Percentiles rank a stretch among this genome's conserved stretches.
phyloP scores from a whole-genome alignment of 2,888 invertebrate genomes.

The Trilocha varians region DNA sequence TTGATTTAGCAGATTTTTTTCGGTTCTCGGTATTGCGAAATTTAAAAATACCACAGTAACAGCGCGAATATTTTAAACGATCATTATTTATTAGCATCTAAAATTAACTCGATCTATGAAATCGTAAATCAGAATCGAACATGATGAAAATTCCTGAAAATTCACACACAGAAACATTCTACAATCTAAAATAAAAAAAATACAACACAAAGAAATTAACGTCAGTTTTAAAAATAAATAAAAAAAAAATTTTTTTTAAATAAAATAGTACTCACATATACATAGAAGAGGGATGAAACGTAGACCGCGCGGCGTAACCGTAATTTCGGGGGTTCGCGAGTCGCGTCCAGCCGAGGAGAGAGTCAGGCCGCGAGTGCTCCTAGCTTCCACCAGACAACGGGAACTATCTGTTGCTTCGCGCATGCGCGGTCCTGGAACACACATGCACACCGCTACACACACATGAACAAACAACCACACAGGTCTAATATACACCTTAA shows the following conservation, averaged over 20 bases:
- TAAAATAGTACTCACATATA: not conserved
- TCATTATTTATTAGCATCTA: not conserved
- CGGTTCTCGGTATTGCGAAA: too few species aligned
- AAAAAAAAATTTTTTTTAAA: not conserved
- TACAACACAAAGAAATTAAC: too few species aligned
- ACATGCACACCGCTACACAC: not conserved
- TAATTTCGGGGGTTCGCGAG: slow-evolving; percentile 1
- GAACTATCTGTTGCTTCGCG: slow-evolving; percentile 7
- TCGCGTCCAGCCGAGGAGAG: slow-evolving; percentile 2
- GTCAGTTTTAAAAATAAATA: too few species aligned
- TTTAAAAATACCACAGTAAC: not conserved
- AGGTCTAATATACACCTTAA: too few species aligned
- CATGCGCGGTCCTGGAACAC: slow-evolving; percentile 4
- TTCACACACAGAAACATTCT: not conserved
- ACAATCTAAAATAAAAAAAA: too few species aligned
- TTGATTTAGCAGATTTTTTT: too few species aligned
- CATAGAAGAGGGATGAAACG: not conserved
- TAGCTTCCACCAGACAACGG: not conserved
- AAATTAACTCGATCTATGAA: not conserved
- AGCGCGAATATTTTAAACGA: not conserved
- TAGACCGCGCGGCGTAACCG: not conserved
- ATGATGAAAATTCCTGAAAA: not conserved
- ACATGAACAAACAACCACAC: not conserved
- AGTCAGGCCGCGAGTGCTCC: slow-evolving; percentile 3
- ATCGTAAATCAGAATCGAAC: not conserved